Evolutionary conservation across 2,113 vertebrate genomes (phyloP), one percentile per base, ranked within the genome.

Genomic region (Charina bottae): DNA sequence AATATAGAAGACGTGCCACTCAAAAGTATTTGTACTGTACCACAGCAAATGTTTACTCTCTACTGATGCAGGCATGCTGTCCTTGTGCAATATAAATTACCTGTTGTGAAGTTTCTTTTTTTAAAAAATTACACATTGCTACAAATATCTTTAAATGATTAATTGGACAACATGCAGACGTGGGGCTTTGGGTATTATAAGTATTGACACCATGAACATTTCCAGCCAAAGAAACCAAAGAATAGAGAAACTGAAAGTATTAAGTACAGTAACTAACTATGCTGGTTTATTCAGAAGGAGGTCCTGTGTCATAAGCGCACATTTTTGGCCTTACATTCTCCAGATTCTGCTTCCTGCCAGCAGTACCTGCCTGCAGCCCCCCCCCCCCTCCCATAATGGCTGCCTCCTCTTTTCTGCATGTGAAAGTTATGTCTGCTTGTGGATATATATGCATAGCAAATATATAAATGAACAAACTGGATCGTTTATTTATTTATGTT

Each of bases 1-100:
- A 93, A 91, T 95, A 93, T 95, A 93, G 96, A 91, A 89, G 0
- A 10, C 86, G 92, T 92, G 62, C 91, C 94, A 91, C 90, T 87
- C 91, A 84, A 23, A 1, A 86, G 85, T 94, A 42, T 96, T 96
- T 95, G 42, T 93, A 58, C 88, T 93, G 93, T n/a, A 88, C 89
- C 88, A 89, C 93, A 91, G 92, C 92, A 94, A 92, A 42, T 90
- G 87, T 93, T 95, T 94, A 60, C 84, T 91, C 92, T 88, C 55
- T 84, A 92, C 93, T 87, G 85, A 83, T 94, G 90, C 90, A 64
- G 60, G 91, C 83, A 7, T 78, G n/a, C 68, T 94, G 89, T 83
- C 78, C 62, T 93, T 87, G 64, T 37, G 24, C 85, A 83, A 58
- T 58, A 92, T 21, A 89, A 92, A 89, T 92, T 59, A 59, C 68